Evolutionary conservation across 2,797 vertebrate species (phyloP).

Genomic region (Melopsittacus undulatus): DNA sequence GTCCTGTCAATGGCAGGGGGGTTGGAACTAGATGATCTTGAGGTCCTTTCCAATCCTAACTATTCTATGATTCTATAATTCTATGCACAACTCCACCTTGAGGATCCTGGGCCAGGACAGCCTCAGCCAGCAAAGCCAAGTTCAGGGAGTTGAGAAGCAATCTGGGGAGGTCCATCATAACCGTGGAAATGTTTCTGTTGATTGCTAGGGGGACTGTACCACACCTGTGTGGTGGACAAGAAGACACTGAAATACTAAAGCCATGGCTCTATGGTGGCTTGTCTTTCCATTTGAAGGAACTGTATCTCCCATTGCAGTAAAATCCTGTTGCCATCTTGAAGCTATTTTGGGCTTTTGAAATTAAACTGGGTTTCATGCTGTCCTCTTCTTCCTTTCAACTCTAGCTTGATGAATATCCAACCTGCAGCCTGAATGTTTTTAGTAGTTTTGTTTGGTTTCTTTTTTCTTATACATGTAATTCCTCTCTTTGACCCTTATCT

Average conservation of each 20-base stretch:
- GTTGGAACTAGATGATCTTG: not conserved
- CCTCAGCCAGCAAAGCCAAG: not conserved
- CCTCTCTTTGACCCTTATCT: not conserved
- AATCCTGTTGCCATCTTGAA: not conserved
- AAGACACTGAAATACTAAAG: not conserved
- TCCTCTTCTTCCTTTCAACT: not conserved
- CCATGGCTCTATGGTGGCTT: fast-evolving
- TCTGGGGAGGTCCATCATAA: not conserved
- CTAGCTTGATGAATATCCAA: not conserved
- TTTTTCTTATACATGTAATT: not conserved
- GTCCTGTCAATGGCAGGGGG: no score
- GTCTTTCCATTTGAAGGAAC: not conserved
- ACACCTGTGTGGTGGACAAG: not conserved
- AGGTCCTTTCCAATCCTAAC: no score
- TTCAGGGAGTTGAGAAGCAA: not conserved
- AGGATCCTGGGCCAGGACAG: not conserved
- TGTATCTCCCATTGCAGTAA: not conserved
- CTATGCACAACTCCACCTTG: not conserved
- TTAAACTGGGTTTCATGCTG: not conserved
- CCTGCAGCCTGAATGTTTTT: not conserved
- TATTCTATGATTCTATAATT: not conserved
- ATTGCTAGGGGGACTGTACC: fast-evolving
- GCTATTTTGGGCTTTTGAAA: not conserved
- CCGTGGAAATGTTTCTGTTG: not conserved
- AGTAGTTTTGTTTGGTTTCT: not conserved